A percentile compares a stretch with the other conserved stretches of the same genome.
Evolutionary conservation across 2,797 vertebrate species (phyloP).

Genomic region (Chloroceryle amazona): DNA sequence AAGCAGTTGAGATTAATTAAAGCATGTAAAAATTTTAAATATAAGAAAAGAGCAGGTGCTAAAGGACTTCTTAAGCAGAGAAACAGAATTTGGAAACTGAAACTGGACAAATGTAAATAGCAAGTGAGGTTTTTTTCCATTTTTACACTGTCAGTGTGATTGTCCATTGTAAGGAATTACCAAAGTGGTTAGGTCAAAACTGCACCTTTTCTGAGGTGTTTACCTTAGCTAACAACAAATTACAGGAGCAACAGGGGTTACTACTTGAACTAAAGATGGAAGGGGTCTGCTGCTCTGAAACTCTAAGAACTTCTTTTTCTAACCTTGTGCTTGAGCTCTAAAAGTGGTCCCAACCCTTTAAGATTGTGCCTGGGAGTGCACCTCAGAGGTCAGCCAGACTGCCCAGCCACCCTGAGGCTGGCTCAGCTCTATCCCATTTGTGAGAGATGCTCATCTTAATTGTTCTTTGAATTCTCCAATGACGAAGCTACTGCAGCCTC

Average conservation of each 20-base stretch:
- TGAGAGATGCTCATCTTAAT: background rate
- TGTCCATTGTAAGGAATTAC: background rate
- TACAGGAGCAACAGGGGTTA: background rate
- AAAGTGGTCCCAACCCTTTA: background rate
- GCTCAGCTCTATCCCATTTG: background rate
- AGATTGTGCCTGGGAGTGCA: background rate
- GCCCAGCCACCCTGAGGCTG: accelerated
- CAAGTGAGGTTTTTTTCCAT: background rate
- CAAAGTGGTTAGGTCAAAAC: background rate
- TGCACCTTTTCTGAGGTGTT: background rate
- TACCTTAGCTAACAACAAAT: background rate
- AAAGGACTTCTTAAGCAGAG: background rate
- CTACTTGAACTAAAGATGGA: background rate
- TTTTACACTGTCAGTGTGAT: background rate
- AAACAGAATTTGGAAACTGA: background rate
- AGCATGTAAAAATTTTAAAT: background rate
- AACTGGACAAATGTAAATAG: background rate
- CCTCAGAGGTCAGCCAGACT: background rate
- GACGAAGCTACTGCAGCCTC: background rate
- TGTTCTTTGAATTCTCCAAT: background rate
- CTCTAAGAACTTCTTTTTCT: background rate
- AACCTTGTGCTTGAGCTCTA: background rate
- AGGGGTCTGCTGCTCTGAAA: background rate
- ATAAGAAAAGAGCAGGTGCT: background rate
- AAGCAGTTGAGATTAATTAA: background rate